phyloP scores from a whole-genome alignment of 1,140 invertebrate species.

The Druon quercuslanigerum region DNA sequence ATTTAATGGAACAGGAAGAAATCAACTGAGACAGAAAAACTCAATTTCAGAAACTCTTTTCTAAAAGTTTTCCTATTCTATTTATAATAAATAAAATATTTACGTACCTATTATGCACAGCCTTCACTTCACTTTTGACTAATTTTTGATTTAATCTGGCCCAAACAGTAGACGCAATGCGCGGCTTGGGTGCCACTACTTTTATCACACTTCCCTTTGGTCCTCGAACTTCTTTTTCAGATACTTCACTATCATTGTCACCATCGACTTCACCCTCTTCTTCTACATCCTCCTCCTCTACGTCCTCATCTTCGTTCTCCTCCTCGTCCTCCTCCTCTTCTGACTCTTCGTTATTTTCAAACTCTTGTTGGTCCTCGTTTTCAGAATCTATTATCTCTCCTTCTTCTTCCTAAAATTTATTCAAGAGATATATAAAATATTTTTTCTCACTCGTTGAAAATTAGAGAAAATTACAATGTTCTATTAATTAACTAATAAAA shows the following conservation, averaged over 20 bases:
- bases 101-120: slow-evolving; percentile 9
- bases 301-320: slow-evolving; percentile 52
- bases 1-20: too few relatives aligned
- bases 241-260: slow-evolving; percentile 57
- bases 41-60: too few relatives aligned
- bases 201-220: slow-evolving; percentile 74
- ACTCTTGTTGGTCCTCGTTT: slow-evolving; percentile 50
- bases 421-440: neutral
- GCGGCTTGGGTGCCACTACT: slow-evolving; percentile 69
- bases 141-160: slow-evolving; percentile 73
- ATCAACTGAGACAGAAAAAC: too few relatives aligned
- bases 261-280: slow-evolving; percentile 45
- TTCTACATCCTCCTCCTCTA: slow-evolving; percentile 46
- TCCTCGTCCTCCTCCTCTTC: slow-evolving; percentile 53
- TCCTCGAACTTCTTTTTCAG: slow-evolving; percentile 70
- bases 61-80: neutral
- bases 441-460: neutral
- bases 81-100: neutral
- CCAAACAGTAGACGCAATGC: slow-evolving; percentile 77
- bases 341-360: slow-evolving; percentile 52
- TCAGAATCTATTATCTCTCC: slow-evolving; percentile 52
- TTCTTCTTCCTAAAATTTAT: slow-evolving; percentile 47
- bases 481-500: neutral
- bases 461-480: too few relatives aligned
- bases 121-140: slow-evolving; percentile 27